These are phyloP conservation scores for Scrobipalpa atriplicella DNA, from an alignment of 2,888 invertebrate species.

Conservation along the genomic window DNA sequence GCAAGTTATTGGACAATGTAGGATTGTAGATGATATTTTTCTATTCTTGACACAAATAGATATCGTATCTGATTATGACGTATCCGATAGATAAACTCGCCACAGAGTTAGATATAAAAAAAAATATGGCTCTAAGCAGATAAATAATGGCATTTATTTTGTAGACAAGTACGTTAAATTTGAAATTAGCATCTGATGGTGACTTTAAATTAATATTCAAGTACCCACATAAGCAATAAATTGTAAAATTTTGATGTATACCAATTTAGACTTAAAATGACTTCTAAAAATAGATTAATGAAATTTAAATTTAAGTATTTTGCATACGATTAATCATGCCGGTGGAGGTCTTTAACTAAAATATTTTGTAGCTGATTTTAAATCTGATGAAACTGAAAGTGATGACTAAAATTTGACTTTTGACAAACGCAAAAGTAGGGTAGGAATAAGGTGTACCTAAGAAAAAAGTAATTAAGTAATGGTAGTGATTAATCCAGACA, in stretches of 20 bases:
- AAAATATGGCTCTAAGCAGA: background rate
- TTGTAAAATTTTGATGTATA: background rate
- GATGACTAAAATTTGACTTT: too few relatives aligned
- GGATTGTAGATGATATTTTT: conserved; percentile 2
- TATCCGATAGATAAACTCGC: background rate
- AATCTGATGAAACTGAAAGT: too few relatives aligned
- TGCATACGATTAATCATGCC: background rate
- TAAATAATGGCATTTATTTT: too few relatives aligned
- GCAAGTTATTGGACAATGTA: background rate
- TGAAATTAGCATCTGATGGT: too few relatives aligned
- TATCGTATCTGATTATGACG: background rate
- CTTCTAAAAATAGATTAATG: conserved; percentile 2
- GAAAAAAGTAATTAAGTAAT: background rate
- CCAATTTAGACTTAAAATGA: too few relatives aligned
- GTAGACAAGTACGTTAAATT: too few relatives aligned
- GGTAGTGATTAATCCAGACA: background rate
- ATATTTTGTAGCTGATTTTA: background rate
- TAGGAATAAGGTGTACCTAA: background rate
- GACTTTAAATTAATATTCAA: background rate
- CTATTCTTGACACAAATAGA: conserved; percentile 24
- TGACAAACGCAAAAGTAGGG: too few relatives aligned
- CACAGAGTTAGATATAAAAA: background rate
- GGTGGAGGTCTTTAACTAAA: background rate
- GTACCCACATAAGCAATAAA: background rate
- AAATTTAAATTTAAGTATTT: background rate